Percentiles rank a stretch among this genome's conserved stretches.
Conservation (phyloP, 2,888 invertebrate species). For the Rosalia funebris region DNA sequence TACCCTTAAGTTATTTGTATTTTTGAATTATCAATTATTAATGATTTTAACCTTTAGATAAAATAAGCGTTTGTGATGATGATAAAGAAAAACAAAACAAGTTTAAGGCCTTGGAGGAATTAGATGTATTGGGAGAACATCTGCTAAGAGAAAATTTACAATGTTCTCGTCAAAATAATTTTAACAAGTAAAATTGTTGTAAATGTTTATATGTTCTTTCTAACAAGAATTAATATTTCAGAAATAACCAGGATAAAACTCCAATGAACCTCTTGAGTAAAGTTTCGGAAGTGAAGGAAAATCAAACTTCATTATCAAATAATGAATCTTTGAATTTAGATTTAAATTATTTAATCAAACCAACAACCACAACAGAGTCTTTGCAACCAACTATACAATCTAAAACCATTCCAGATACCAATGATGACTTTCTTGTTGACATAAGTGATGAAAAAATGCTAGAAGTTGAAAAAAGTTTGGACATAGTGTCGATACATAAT, state of each 20-base stretch:
- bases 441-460: constrained; percentile 63
- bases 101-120: constrained; percentile 74
- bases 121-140: constrained; percentile 84
- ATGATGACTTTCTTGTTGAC: constrained; percentile 71
- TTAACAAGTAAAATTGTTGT: constrained; percentile 26
- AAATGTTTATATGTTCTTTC: background rate
- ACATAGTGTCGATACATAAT: constrained; percentile 21
- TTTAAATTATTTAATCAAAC: constrained; percentile 48
- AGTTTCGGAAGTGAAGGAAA: constrained; percentile 47
- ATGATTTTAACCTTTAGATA: constrained; percentile 38
- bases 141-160: constrained; percentile 76
- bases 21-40: constrained; percentile 4
- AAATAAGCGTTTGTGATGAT: constrained; percentile 34
- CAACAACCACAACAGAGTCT: constrained; percentile 22
- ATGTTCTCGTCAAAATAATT: constrained; percentile 37
- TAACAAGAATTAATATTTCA: constrained; percentile 9
- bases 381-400: constrained; percentile 32
- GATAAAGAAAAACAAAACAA: constrained; percentile 54
- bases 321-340: constrained; percentile 46
- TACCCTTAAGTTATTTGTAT: constrained; percentile 17
- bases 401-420: constrained; percentile 37
- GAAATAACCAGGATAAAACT: constrained; percentile 67
- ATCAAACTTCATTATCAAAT: constrained; percentile 26
- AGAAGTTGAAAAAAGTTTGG: constrained; percentile 36
- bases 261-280: constrained; percentile 72